These are phyloP conservation scores for Ruditapes philippinarum DNA, from an alignment of 1,140 invertebrate genomes.

Conservation along the genomic window DNA sequence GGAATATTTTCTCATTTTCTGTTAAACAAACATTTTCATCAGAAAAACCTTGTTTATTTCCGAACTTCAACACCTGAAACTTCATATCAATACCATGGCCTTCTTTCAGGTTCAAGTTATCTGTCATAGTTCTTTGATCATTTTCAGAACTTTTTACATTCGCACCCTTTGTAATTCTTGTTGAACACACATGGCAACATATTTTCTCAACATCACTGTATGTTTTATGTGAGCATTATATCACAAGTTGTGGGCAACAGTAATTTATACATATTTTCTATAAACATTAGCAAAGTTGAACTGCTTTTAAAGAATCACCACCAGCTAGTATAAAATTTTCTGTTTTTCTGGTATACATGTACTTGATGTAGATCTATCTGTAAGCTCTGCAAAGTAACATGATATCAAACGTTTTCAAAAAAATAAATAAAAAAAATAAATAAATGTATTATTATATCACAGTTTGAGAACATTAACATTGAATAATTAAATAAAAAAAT, in stretches of 20 bases:
- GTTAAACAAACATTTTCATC: neutral
- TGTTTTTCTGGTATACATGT: neutral
- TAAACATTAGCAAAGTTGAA: conserved; percentile 82
- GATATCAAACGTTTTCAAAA: too few relatives aligned
- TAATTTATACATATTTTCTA: conserved; percentile 75
- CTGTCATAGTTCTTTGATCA: neutral
- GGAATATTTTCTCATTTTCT: neutral
- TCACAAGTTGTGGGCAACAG: conserved; percentile 80
- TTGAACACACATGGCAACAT: neutral
- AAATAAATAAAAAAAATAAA: too few relatives aligned
- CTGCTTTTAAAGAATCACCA: conserved; percentile 87
- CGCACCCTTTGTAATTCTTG: neutral
- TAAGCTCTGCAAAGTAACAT: too few relatives aligned
- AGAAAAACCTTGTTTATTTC: neutral
- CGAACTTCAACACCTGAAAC: neutral
- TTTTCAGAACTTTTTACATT: neutral
- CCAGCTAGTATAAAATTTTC: conserved; percentile 85
- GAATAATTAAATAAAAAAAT: too few relatives aligned
- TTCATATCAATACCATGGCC: neutral
- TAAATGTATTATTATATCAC: too few relatives aligned
- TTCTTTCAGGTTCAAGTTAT: neutral
- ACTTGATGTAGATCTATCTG: neutral
- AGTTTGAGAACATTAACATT: too few relatives aligned
- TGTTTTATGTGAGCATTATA: conserved; percentile 80
- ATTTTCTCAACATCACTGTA: conserved; percentile 62